phyloP scores from a whole-genome alignment of 2,797 vertebrate genomes.

The Argya squamiceps region DNA sequence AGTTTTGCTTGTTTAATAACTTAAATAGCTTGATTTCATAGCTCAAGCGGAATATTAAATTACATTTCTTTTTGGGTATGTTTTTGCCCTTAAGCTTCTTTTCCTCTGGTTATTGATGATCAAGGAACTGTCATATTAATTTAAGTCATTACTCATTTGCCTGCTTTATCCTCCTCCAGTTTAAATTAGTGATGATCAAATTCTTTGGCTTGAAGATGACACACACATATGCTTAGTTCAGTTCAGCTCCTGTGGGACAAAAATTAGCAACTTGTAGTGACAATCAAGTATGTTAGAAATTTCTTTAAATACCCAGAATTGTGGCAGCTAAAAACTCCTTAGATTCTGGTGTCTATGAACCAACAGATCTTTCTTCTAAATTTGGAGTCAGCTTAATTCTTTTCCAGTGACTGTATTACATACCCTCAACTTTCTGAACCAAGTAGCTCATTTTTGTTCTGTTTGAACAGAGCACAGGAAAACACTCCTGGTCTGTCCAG shows the following conservation, averaged over 20 bases:
- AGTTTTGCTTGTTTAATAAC: not conserved
- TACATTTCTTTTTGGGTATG: not conserved
- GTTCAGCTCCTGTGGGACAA: not conserved
- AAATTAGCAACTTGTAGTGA: not conserved
- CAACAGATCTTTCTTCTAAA: not conserved
- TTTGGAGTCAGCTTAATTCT: not conserved
- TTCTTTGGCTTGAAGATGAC: not conserved
- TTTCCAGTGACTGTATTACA: not conserved
- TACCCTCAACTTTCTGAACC: not conserved
- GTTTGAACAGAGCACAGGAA: not conserved
- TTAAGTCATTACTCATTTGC: not conserved
- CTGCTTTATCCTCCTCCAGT: not conserved
- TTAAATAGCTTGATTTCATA: not conserved
- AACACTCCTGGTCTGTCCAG: not conserved
- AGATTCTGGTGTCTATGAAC: not conserved
- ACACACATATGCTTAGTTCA: not conserved
- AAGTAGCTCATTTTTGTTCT: not conserved
- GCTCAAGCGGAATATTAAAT: not conserved
- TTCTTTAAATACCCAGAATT: not conserved
- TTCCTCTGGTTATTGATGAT: not conserved
- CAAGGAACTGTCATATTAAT: not conserved
- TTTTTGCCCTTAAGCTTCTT: not conserved
- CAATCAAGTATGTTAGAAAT: not conserved
- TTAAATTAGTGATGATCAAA: not conserved
- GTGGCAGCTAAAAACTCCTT: not conserved